These are phyloP conservation scores for Fistularia commersonii DNA, from an alignment of 2,797 vertebrate species.

Conservation along the genomic window DNA sequence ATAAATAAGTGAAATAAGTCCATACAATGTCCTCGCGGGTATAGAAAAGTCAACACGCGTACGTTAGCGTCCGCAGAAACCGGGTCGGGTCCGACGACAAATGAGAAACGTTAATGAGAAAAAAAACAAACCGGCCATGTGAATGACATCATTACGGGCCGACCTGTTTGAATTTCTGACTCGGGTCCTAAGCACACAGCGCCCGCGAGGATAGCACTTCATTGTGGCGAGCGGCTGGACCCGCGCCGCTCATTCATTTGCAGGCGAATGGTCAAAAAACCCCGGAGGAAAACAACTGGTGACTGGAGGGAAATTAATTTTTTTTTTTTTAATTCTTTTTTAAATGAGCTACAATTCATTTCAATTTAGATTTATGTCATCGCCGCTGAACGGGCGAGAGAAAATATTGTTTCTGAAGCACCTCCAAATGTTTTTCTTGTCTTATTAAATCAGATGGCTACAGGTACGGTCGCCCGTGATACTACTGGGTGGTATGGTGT, in stretches of 20 bases:
- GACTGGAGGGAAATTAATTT: constrained; percentile 38
- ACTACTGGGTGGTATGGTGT: constrained; percentile 45
- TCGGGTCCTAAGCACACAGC: constrained; percentile 33
- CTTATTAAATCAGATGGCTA: constrained; percentile 30
- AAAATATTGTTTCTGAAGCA: constrained; percentile 32
- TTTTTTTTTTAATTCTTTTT: constrained; percentile 31
- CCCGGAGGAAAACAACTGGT: constrained; percentile 28
- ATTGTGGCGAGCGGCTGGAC: constrained; percentile 32
- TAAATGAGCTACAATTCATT: constrained; percentile 42
- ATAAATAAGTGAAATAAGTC: constrained; percentile 2
- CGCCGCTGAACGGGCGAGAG: constrained; percentile 11
- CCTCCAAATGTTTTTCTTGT: constrained; percentile 28
- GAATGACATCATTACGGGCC: constrained; percentile 30
- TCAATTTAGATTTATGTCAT: constrained; percentile 42
- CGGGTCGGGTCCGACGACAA: constrained; percentile 2
- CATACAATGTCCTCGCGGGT: not conserved
- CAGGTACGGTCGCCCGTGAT: constrained; percentile 13
- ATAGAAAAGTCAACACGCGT: constrained; percentile 8
- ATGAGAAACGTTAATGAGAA: constrained; percentile 11
- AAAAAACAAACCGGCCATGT: constrained; percentile 29
- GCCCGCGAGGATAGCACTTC: constrained; percentile 30
- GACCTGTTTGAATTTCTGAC: constrained; percentile 30
- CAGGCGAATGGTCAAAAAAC: not conserved
- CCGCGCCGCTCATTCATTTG: constrained; percentile 28
- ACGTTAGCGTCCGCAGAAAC: constrained; percentile 2